phyloP scores from a whole-genome alignment of 2,113 vertebrate species.

The Oryzias curvinotus region DNA sequence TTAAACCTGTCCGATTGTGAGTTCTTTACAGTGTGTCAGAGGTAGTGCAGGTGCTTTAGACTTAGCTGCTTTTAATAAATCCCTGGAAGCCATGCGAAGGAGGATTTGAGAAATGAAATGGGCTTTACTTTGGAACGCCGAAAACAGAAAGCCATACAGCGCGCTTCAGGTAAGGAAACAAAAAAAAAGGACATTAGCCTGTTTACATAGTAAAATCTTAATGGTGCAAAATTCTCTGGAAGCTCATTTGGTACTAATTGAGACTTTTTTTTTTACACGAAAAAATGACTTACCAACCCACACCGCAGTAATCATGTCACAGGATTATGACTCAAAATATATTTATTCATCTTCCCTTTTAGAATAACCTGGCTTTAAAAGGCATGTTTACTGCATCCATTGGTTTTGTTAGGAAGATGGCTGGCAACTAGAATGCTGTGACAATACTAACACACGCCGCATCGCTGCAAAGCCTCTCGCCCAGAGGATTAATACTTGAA shows the following conservation, averaged over 20 bases:
- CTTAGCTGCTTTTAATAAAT: constrained; percentile 16
- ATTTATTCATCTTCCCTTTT: background rate
- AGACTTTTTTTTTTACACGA: background rate
- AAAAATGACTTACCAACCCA: background rate
- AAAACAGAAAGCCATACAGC: too few species aligned
- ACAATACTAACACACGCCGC: background rate
- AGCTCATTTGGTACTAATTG: too few species aligned
- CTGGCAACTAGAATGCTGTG: background rate
- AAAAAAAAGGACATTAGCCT: too few species aligned
- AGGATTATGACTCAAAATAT: too few species aligned
- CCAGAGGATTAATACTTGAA: background rate
- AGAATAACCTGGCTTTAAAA: background rate
- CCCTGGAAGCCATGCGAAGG: constrained; percentile 3
- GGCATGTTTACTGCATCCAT: background rate
- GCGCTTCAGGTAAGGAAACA: too few species aligned
- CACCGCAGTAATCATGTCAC: too few species aligned
- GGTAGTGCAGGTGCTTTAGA: background rate
- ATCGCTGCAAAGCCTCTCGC: background rate
- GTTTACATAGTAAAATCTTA: too few species aligned
- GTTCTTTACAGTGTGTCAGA: background rate
- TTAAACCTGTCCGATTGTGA: background rate
- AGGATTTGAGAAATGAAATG: constrained; percentile 14
- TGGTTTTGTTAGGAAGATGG: background rate
- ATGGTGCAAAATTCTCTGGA: too few species aligned
- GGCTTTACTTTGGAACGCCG: background rate